A percentile compares a stretch with the other conserved stretches of the same genome.
phyloP scores from a whole-genome alignment of 2,888 invertebrate genomes.

The Siphlonurus alternatus region DNA sequence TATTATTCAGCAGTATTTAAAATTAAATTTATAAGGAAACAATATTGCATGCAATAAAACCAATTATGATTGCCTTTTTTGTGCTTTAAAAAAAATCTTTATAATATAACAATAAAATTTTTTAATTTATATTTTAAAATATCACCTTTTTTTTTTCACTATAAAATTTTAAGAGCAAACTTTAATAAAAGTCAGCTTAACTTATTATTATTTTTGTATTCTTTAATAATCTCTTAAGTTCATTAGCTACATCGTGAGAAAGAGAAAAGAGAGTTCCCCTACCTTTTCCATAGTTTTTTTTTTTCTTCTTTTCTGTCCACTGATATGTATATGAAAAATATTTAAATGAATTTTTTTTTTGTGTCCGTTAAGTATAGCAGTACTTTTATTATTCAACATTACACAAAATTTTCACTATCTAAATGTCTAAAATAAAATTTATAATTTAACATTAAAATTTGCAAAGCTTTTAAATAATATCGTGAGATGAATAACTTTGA shows the following conservation, averaged over 20 bases:
- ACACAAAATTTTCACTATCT: too few relatives aligned
- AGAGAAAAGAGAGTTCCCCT: not conserved
- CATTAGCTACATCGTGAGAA: not conserved
- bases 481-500: not conserved
- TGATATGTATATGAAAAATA: not conserved
- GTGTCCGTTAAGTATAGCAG: too few relatives aligned
- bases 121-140: too few relatives aligned
- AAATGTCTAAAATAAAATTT: too few relatives aligned
- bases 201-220: not conserved
- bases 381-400: too few relatives aligned
- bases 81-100: too few relatives aligned
- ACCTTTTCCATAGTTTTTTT: not conserved
- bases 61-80: too few relatives aligned
- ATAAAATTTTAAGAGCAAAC: not conserved
- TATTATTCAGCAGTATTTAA: too few relatives aligned
- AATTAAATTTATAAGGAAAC: too few relatives aligned
- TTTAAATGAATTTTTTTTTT: not conserved
- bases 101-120: too few relatives aligned
- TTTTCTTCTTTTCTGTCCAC: not conserved
- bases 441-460: not conserved
- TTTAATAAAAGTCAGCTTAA: not conserved
- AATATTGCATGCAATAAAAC: too few relatives aligned
- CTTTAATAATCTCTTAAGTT: not conserved
- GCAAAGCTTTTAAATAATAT: not conserved
- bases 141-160: not conserved